Conservation (phyloP, 2,888 invertebrate species). For the Habrosyne pyritoides region DNA sequence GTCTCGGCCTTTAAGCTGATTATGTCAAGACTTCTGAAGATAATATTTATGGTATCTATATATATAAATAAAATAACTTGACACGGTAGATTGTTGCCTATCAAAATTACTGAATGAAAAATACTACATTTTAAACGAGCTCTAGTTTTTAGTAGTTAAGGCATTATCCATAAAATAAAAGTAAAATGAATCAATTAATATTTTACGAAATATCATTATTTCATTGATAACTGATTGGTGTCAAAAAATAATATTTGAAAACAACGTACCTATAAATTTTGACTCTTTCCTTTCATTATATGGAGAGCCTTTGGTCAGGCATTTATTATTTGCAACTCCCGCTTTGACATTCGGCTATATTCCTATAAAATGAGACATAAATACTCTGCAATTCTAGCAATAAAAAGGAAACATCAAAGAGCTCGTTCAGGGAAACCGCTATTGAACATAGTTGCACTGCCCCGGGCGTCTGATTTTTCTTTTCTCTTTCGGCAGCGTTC, state of each 20-base stretch:
- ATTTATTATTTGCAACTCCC: conserved; percentile 55
- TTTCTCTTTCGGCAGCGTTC: conserved; percentile 27
- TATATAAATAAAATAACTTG: too few species aligned
- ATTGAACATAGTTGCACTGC: conserved; percentile 48
- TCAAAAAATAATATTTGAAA: background rate
- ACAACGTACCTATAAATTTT: background rate
- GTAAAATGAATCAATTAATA: too few species aligned
- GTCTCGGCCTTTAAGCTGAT: conserved; percentile 4
- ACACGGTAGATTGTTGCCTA: too few species aligned
- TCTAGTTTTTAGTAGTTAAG: too few species aligned
- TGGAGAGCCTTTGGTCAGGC: conserved; percentile 55
- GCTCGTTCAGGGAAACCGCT: conserved; percentile 56
- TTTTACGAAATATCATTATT: too few species aligned
- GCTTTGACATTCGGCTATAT: conserved; percentile 62
- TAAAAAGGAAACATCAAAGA: conserved; percentile 71
- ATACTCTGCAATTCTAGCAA: conserved; percentile 60
- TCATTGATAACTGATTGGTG: too few species aligned
- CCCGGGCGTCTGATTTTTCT: conserved; percentile 27
- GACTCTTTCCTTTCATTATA: conserved; percentile 48
- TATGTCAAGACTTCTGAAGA: background rate
- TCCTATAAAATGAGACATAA: conserved; percentile 64
- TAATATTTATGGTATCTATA: background rate
- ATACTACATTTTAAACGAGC: too few species aligned
- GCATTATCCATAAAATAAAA: too few species aligned
- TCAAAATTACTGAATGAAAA: too few species aligned